Base-by-base conservation (phyloP, 2,797 vertebrate genomes). In the Amblyopsis hoosieri region DNA sequence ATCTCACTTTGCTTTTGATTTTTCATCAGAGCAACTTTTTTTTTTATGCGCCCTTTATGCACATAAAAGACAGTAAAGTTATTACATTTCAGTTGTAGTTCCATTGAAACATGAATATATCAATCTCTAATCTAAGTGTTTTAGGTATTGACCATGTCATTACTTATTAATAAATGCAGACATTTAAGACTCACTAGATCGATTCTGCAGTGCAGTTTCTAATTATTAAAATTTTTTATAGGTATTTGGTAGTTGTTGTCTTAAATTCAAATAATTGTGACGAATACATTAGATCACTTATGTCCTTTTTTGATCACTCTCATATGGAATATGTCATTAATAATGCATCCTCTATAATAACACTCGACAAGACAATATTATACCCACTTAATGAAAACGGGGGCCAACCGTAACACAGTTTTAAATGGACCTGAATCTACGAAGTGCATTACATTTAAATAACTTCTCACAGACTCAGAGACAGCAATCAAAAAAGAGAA, bases 41-140 rank as follows among this genome's bases (percentile, higher is more conserved):
- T 56, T 46, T 23, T 23, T 45, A 2, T 64, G 14, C 61, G 55
- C 19, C 45, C 23, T 62, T 56, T 54, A 46, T 52, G 49, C 12
- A 48, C 31, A 65, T 37, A 46, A 66, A 62, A 59, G 12, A 64
- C 53, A 74, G 76, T 23, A 74, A 76, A 77, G 55, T 37, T 63
- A 46, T 15, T 9, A 48, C 75, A 68, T 45, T 75, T 61, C 74
- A 74, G 63, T 71, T 76, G 48, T 60, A 3, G 17, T 23, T 23
- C 45, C 4, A 60, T 51, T 15, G 47, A 71, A 79, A 75, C 48
- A 29, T 51, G 54, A 80, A 52, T 71, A 23, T 23, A 23, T 23
- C 19, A 23, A 23, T 23, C 19, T 23, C 19, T 23, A 23, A 23
- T 23, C 19, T 3, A 23, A 23, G 23, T 23, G 23, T 23, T 3